Evolutionary conservation across 2,113 vertebrate genomes (phyloP).

Genomic region (Nyctereutes procyonoides): DNA sequence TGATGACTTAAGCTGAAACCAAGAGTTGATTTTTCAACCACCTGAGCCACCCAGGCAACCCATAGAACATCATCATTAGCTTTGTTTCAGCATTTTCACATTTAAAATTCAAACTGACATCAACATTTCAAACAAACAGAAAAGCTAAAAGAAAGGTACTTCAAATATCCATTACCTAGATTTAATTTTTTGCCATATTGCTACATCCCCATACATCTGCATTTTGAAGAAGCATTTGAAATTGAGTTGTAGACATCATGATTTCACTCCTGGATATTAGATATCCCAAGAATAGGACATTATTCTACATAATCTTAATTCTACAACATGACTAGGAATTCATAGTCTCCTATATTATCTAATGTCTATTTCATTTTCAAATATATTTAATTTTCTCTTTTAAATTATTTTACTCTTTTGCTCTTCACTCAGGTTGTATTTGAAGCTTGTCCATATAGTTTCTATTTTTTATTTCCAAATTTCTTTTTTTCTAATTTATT

Average conservation of each 20-base stretch:
- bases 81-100: background rate
- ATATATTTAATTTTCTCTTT: background rate
- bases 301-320: background rate
- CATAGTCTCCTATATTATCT: background rate
- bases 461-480: background rate
- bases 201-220: background rate
- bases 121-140: background rate
- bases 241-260: background rate
- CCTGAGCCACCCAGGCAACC: background rate
- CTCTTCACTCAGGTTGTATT: background rate
- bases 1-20: background rate
- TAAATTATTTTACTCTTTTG: background rate
- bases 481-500: background rate
- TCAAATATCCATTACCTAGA: background rate
- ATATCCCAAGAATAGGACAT: background rate
- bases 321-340: background rate
- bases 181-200: background rate
- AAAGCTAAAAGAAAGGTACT: background rate
- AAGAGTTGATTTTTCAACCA: background rate
- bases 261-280: background rate
- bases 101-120: background rate
- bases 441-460: background rate
- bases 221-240: conserved; percentile 23
- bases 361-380: background rate
- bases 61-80: background rate